Base-by-base conservation (phyloP, 2,888 invertebrate genomes). In the Marronus borbonicus region DNA sequence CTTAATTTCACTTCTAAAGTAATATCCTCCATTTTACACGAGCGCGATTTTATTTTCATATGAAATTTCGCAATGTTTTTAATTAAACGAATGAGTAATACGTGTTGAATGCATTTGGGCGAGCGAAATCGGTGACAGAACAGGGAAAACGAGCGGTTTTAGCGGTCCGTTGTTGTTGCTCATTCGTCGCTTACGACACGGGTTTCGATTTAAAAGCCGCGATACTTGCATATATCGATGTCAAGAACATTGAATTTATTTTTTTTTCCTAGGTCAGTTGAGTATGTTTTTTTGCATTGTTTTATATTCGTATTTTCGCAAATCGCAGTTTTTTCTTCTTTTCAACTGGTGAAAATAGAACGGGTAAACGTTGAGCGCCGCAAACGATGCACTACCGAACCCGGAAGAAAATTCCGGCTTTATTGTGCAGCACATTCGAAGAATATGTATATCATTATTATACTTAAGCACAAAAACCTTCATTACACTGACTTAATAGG, bases 41-140 rank as follows among this genome's bases (percentile, higher is more conserved):
- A 17, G 14, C n/a, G 2, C 3, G 17, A 55, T 17, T 20, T n/a
- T 55, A n/a, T 20, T 55, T 17, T 55, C 55, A n/a, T 55, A 55
- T n/a, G 55, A 55, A 55, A 55, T 55, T 55, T 55, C 55, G 55
- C n/a, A 55, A 55, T 55, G 55, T 14, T 20, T 55, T n/a, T 55
- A 55, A 55, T 55, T 55, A 20, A 7, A 14, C n/a, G 3, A 17
- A 17, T 20, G 55, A 55, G 55, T 55, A 55, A 55, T 55, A 14
- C 55, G 14, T 7, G 55, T 7, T n/a, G 20, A 17, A 55, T 55
- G 55, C 55, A n/a, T 55, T 55, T 20, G 20, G 2, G 8, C n/a
- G 55, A n/a, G 55, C 20, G 20, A 55, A 55, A n/a, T 55, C 44
- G 44, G 44, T 12, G 44, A 44, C 8, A 44, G 12, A 55, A n/a